Evolutionary conservation across 2,888 invertebrate species (phyloP), one percentile per base, ranked within the genome.

Genomic region (Ptychoptera albimana): DNA sequence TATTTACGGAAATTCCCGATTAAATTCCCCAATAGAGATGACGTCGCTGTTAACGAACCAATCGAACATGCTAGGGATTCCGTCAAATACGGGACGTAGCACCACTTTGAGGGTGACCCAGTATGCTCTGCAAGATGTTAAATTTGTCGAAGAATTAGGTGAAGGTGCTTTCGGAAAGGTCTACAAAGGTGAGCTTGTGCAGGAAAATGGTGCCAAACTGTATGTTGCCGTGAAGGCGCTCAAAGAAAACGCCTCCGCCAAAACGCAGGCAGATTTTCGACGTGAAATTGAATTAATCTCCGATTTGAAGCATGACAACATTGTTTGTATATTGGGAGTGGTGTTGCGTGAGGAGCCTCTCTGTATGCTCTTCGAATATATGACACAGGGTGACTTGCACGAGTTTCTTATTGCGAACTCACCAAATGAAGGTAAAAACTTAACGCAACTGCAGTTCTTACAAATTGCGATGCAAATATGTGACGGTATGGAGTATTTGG

Each of bases 141-240:
- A 80, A 50, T 88, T 93, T 59, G 71, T 89, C 39, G 88, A 92
- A 60, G 89, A 93, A 63, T 68, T 96, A 30, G 94, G 94, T 15
- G 93, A 94, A 68, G 94, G 97, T 10, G 92, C 93, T 30, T 97
- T 94, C 63, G 96, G 96, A 64, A 93, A 91, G 70, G 94, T 96
- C 0, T 97, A 91, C 63, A 92, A 92, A 67, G 96, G 94, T 1
- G 89, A 93, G 60, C 68, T 94, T 44, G 73, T 74, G n/a, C 75
- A 73, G 55, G 70, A 72, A 48, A 72, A 72, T 39, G 70, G 71
- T 38, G 79, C 79, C 23, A 76, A 78, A 45, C 77, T 79, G 48
- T 82, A 80, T 63, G 91, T 94, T 1, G 92, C 93, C 12, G 86
- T 96, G 1, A 96, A 96, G 63, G 92, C 93, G 1, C 64, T 96